These are phyloP conservation scores for Bugula neritina DNA, from an alignment of 2,888 invertebrate species.

Conservation along the genomic window DNA sequence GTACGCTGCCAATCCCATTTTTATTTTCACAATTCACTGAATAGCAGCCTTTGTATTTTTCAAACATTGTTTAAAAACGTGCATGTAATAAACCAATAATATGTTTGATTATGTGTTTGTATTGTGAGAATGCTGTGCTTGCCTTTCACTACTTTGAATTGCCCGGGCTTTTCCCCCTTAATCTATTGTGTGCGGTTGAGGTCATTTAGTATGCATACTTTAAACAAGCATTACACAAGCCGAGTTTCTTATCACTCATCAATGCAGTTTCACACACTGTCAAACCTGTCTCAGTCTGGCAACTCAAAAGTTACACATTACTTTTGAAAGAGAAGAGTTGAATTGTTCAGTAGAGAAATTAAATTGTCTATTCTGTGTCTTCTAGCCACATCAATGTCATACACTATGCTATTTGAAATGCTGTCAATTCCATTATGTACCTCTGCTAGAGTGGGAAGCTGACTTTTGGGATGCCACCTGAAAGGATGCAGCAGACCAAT, in stretches of 20 bases:
- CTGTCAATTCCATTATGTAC: too few species aligned
- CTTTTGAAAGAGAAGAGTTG: too few species aligned
- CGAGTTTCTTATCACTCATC: background rate
- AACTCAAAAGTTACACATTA: too few species aligned
- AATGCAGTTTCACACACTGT: background rate
- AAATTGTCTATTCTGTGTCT: too few species aligned
- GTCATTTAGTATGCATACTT: slow-evolving; percentile 22
- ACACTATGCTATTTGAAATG: too few species aligned
- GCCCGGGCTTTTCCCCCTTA: background rate
- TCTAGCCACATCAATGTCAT: too few species aligned
- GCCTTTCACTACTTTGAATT: background rate
- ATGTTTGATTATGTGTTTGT: background rate
- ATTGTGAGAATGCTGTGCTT: background rate
- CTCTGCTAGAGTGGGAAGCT: too few species aligned
- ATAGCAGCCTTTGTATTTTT: background rate
- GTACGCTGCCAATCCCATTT: background rate
- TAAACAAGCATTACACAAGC: background rate
- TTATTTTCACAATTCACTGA: background rate
- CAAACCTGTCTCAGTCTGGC: too few species aligned
- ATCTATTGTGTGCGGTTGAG: background rate
- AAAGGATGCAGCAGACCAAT: background rate
- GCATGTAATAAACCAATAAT: background rate
- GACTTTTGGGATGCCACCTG: background rate
- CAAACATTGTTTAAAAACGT: background rate
- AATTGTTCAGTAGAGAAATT: too few species aligned